These are phyloP conservation scores for Timandra comae DNA, from an alignment of 2,888 invertebrate species.

Conservation along the genomic window DNA sequence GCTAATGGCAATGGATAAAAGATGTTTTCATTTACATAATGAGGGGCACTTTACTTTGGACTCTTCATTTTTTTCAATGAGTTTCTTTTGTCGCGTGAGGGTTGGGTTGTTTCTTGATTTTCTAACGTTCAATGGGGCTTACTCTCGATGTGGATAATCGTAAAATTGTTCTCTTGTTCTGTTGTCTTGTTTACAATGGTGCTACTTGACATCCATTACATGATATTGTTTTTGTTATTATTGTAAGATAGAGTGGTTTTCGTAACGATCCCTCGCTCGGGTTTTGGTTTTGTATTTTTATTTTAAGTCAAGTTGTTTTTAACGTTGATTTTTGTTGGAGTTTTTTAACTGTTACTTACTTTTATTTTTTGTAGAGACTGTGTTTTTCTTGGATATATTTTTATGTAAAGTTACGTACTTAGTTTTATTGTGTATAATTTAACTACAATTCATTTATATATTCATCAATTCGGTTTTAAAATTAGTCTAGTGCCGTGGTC, in stretches of 20 bases:
- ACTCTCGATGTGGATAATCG: constrained; percentile 33
- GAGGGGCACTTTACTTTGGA: constrained; percentile 42
- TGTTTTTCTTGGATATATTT: not conserved
- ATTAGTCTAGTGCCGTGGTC: too few species aligned
- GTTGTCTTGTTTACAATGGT: constrained; percentile 25
- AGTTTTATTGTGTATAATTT: too few species aligned
- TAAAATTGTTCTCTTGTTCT: constrained; percentile 34
- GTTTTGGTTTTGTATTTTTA: not conserved
- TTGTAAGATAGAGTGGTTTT: constrained; percentile 11
- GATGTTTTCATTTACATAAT: constrained; percentile 64
- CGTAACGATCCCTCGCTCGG: not conserved
- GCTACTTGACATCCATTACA: constrained; percentile 20
- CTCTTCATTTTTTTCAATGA: constrained; percentile 52
- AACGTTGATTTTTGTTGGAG: not conserved
- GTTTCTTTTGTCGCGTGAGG: constrained; percentile 27
- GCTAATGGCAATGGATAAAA: constrained; percentile 57
- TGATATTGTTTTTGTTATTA: constrained; percentile 22
- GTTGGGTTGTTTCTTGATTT: constrained; percentile 32
- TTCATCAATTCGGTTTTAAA: too few species aligned
- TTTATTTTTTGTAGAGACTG: too few species aligned
- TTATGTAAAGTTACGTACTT: too few species aligned
- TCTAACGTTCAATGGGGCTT: constrained; percentile 35
- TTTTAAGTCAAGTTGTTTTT: not conserved
- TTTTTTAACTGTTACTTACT: too few species aligned
- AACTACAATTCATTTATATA: too few species aligned